Evolutionary conservation across 2,113 vertebrate genomes (phyloP), one percentile per base, ranked within the genome.

Genomic region (Otolemur garnettii): DNA sequence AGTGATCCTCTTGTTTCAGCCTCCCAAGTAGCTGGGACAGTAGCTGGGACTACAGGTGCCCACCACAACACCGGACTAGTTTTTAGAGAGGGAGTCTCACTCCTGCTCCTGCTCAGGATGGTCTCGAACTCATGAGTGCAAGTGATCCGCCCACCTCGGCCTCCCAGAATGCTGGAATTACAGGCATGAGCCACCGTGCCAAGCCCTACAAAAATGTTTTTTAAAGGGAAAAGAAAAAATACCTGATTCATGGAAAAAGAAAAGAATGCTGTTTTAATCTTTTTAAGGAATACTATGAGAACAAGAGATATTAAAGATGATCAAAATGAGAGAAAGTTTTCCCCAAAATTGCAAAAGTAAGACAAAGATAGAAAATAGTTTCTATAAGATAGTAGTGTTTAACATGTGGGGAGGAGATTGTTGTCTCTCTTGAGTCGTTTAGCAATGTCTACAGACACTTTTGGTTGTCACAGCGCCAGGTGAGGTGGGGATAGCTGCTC

Each of bases 261-360:
- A 64, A 7, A 90, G 22, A 12, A 59, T n/a, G 3, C 1, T 21
- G 68, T 89, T 69, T 95, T 92, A 79, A 66, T n/a, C 74, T 82
- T 80, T 72, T 55, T 28, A 89, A 87, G 38, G 10, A 87, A 81
- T 11, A 81, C 3, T 71, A 60, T 17, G 38, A 71, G 7, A 93
- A 81, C 69, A 75, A 55, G 1, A 77, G 57, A 64, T 75, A 87
- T 78, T 69, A 81, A 64, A 62, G 28, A 81, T 62, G 30, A 59
- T 4, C 71, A 60, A 87, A 90, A 82, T 90, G 24, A 91, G 87
- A 62, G 93, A 77, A 86, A 69, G 35, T 62, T 50, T 77, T 69
- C 7, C 5, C 55, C 57, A 59, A 59, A 87, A 45, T 10, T 60
- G 77, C 4, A 69, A 2, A 69, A 75, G 21, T 55, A 87, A 50